These are phyloP conservation scores for Phodopus roborovskii DNA, from an alignment of 2,113 vertebrate species.

Conservation along the genomic window DNA sequence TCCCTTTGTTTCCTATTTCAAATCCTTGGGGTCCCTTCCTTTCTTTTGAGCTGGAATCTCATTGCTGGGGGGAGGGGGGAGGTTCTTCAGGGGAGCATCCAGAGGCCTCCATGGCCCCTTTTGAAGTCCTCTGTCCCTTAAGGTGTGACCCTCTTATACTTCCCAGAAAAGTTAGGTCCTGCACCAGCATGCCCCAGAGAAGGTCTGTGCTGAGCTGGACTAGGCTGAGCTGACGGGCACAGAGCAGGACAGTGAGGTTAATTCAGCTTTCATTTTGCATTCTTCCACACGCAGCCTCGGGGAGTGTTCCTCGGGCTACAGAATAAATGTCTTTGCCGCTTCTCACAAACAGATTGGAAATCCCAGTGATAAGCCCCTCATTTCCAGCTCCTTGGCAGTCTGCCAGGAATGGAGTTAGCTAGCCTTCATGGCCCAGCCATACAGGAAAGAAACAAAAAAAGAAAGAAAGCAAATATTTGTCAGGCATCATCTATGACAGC, in stretches of 20 bases:
- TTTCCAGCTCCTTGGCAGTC: conserved; percentile 62
- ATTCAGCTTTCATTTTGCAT: conserved; percentile 46
- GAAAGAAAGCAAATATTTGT: conserved; percentile 50
- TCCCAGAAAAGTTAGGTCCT: background rate
- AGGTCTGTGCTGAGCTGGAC: background rate
- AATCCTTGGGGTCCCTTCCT: background rate
- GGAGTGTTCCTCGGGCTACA: conserved; percentile 37
- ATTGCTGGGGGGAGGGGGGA: fast-evolving
- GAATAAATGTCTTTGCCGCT: conserved; percentile 50
- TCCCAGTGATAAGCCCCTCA: conserved; percentile 63
- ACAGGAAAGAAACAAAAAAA: conserved; percentile 15
- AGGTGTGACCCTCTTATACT: background rate
- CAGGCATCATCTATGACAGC: background rate
- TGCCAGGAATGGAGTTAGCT: conserved; percentile 14
- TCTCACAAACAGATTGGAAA: conserved; percentile 47
- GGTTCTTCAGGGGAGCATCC: background rate
- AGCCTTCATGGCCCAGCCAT: conserved; percentile 29
- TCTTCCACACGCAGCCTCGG: background rate
- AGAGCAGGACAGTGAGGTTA: background rate
- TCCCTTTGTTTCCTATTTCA: background rate
- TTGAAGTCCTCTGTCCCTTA: background rate
- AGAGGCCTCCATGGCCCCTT: background rate
- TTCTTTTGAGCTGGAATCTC: background rate
- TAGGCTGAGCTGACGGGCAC: background rate
- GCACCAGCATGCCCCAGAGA: background rate